phyloP scores from a whole-genome alignment of 2,888 invertebrate species.

The Epicampocera succincta region DNA sequence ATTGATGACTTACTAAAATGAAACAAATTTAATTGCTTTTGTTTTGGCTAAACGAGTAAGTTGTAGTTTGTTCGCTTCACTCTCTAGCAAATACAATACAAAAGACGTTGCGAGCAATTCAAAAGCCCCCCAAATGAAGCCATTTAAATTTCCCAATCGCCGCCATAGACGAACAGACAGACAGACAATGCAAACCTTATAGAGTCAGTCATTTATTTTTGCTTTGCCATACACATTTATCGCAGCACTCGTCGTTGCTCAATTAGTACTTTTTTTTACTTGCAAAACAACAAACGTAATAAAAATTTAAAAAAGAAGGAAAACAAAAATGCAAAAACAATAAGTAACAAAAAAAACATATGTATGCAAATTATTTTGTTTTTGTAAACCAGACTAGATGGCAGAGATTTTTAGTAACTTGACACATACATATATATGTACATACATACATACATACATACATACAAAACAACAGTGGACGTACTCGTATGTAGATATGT shows the following conservation, averaged over 20 bases:
- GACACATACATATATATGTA: background rate
- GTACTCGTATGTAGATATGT: no score
- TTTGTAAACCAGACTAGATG: conserved; percentile 39
- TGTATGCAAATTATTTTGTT: conserved; percentile 61
- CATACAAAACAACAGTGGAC: no score
- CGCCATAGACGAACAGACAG: conserved; percentile 38
- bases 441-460: background rate
- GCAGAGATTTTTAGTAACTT: conserved; percentile 50
- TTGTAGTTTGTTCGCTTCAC: background rate
- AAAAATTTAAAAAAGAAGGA: conserved; percentile 16
- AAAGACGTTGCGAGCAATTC: conserved; percentile 8
- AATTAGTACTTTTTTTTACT: conserved; percentile 48
- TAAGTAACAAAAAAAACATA: background rate
- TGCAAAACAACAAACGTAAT: conserved; percentile 25
- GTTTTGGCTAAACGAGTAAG: conserved; percentile 1
- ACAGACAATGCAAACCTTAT: conserved; percentile 43
- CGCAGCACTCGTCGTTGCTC: conserved; percentile 42
- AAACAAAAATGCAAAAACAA: conserved; percentile 4
- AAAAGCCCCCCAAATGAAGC: conserved; percentile 52
- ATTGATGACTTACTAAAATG: conserved; percentile 50
- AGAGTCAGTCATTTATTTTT: conserved; percentile 45
- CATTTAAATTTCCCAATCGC: conserved; percentile 62
- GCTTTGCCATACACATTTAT: conserved; percentile 4
- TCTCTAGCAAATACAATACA: conserved; percentile 3
- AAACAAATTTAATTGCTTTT: conserved; percentile 42